phyloP scores from a whole-genome alignment of 2,797 vertebrate genomes.

The Spea hammondii region DNA sequence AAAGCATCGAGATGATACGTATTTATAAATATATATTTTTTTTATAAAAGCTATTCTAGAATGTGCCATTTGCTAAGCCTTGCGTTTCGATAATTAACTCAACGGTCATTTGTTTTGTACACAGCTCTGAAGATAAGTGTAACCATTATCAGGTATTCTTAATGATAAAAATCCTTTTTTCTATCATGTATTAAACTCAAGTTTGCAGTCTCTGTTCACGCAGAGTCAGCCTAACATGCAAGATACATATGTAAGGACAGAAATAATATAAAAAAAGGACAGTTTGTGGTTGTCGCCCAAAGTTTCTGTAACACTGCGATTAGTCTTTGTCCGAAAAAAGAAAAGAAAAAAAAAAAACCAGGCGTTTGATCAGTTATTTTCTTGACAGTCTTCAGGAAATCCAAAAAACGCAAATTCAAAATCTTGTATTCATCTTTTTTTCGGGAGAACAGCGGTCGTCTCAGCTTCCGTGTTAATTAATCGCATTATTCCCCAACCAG shows the following conservation, averaged over 20 bases:
- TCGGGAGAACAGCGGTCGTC: slow-evolving; percentile 40
- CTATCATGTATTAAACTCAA: slow-evolving; percentile 58
- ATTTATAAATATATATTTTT: no score
- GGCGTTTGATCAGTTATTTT: neutral
- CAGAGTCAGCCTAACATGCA: slow-evolving; percentile 64
- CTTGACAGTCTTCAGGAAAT: slow-evolving; percentile 38
- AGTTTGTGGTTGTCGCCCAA: slow-evolving; percentile 6
- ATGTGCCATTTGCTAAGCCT: no score
- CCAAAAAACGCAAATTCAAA: slow-evolving; percentile 44
- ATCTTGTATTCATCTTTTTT: slow-evolving; percentile 53
- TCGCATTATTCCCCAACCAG: slow-evolving; percentile 86
- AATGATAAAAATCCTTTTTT: slow-evolving; percentile 61
- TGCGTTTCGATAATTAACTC: neutral
- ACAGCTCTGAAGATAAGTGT: slow-evolving; percentile 74
- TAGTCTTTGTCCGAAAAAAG: slow-evolving; percentile 2
- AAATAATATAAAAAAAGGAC: slow-evolving; percentile 52
- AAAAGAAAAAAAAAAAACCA: no score
- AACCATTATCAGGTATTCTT: slow-evolving; percentile 89
- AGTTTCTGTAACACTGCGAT: neutral
- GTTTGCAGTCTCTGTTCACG: slow-evolving; percentile 54
- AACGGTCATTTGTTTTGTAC: neutral
- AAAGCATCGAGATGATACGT: no score
- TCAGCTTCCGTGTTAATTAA: slow-evolving; percentile 42
- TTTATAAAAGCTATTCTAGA: no score
- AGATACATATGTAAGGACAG: slow-evolving; percentile 57